Base-by-base conservation (phyloP, 2,888 invertebrate species). In the Neoscelio sp. region DNA sequence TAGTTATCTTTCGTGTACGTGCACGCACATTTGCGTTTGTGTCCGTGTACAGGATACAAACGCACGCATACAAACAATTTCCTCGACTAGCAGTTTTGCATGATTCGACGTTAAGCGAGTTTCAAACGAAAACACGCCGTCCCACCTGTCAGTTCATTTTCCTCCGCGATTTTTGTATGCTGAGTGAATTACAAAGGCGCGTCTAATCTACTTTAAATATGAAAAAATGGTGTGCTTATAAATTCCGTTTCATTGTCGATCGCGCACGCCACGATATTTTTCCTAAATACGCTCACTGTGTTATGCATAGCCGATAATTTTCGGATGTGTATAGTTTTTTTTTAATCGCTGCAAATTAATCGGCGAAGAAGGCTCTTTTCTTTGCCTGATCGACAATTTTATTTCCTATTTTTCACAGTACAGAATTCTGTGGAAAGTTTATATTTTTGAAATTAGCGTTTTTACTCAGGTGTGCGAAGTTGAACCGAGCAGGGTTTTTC, bases 181-280 rank as follows among this genome's bases (percentile, higher is more conserved):
- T 52, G 54, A 54, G 60, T 68, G 68, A 68, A 78, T 68, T 78
- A 78, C 73, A 78, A 74, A 78, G 68, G 33, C 73, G 62, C 73
- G 64, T 58, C 73, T 73, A 73, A 74, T 73, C 73, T 73, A 74
- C 78, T 78, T 78, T 78, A 68, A 73, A 78, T 78, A 67, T 74
- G 62, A 68, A 70, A 67, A 64, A 71, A 77, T 67, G 38, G 58
- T 17, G 28, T 17, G 60, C 62, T 71, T 64, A 62, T 50, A 28
- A 64, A 78, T 78, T 64, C 70, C 20, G 42, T 68, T 70, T 46
- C 52, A 78, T 68, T 62, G 54, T 68, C 38, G 50, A 12, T 18
- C 23, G 20, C 38, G 44, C 44, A 44, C 2, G n/a, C 1, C 20
- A n/a, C 20, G 15, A 54, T 40, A 30, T 67, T 67, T 60, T 67